phyloP scores from a whole-genome alignment of 2,888 invertebrate species.

The Pachydiplax longipennis region DNA sequence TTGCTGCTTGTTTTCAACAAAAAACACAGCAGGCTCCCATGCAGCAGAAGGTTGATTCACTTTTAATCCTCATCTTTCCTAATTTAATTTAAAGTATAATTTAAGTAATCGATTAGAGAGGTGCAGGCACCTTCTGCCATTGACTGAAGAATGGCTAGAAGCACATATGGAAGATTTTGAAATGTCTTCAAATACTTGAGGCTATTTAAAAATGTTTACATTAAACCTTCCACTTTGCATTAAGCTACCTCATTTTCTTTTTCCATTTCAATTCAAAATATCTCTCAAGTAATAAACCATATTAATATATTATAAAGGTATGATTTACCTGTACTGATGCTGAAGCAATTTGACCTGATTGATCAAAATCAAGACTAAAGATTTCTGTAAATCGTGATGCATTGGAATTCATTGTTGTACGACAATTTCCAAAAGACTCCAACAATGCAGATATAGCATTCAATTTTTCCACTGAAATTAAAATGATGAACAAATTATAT shows the following conservation, averaged over 20 bases:
- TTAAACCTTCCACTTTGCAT: neutral
- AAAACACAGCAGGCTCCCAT: neutral
- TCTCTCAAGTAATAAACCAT: neutral
- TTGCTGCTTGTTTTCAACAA: too few relatives aligned
- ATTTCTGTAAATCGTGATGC: slow-evolving; percentile 91
- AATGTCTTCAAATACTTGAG: too few relatives aligned
- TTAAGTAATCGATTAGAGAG: neutral
- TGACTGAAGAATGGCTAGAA: too few relatives aligned
- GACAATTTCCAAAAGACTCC: slow-evolving; percentile 84
- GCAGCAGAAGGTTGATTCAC: neutral
- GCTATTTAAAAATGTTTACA: too few relatives aligned
- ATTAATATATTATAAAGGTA: neutral
- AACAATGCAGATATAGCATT: slow-evolving; percentile 63
- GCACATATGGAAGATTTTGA: too few relatives aligned
- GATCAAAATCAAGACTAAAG: slow-evolving; percentile 94
- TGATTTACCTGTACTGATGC: slow-evolving; percentile 81
- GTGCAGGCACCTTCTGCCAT: too few relatives aligned
- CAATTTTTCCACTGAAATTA: slow-evolving; percentile 77
- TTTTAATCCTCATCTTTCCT: neutral
- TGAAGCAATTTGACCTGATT: slow-evolving; percentile 87
- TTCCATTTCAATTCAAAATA: neutral
- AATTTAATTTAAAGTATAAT: neutral
- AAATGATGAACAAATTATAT: neutral
- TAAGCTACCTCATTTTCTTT: neutral
- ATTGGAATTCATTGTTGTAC: slow-evolving; percentile 84